Conservation (phyloP, 2,888 invertebrate genomes). For the Troglohyphantes excavatus region DNA sequence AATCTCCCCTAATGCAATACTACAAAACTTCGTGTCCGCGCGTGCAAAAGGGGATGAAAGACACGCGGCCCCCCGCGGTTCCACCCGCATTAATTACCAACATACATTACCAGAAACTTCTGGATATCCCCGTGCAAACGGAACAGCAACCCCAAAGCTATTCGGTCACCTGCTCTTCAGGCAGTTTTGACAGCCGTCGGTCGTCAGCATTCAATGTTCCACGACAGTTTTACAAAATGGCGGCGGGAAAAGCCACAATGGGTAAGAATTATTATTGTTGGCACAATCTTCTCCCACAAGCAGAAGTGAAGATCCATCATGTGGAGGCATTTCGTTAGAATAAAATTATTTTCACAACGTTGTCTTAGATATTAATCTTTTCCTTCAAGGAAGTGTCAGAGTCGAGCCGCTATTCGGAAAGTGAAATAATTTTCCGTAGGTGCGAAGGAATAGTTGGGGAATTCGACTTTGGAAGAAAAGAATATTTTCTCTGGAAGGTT, state of each 20-base stretch:
- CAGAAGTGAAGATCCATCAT: conserved; percentile 51
- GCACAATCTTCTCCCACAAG: conserved; percentile 10
- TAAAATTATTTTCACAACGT: conserved; percentile 64
- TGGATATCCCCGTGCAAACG: conserved; percentile 42
- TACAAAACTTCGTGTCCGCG: conserved; percentile 42
- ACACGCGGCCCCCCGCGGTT: conserved; percentile 37
- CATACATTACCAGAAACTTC: conserved; percentile 62
- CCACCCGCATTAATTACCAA: conserved; percentile 56
- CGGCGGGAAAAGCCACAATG: conserved; percentile 65
- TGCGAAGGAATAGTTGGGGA: conserved; percentile 29
- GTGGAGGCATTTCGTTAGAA: conserved; percentile 47
- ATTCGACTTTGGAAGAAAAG: conserved; percentile 11
- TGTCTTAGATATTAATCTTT: conserved; percentile 72
- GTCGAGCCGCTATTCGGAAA: conserved; percentile 12
- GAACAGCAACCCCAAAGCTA: conserved; percentile 37
- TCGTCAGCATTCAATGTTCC: conserved; percentile 1
- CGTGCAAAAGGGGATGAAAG: background rate
- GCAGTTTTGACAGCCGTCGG: conserved; percentile 12
- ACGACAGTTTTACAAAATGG: conserved; percentile 35
- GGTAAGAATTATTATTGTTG: conserved; percentile 53
- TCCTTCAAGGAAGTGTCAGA: conserved; percentile 35
- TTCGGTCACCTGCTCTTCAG: conserved; percentile 24
- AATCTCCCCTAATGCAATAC: conserved; percentile 46
- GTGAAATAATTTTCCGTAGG: conserved; percentile 56
- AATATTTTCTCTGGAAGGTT: conserved; percentile 17